phyloP scores from a whole-genome alignment of 53 echinoderm and acorn worm genomes.

The Mesocentrotus franciscanus region DNA sequence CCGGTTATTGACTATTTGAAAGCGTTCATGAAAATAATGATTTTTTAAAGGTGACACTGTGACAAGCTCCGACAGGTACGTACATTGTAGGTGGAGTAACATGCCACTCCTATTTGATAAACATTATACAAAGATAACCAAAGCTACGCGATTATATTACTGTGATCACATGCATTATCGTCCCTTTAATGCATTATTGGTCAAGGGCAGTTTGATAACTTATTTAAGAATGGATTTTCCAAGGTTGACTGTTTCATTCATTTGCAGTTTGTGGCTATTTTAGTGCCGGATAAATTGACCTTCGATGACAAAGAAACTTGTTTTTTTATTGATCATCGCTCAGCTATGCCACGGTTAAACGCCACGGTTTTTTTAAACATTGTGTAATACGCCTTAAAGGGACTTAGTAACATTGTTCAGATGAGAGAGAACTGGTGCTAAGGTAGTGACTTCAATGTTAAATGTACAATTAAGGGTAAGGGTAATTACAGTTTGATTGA shows the following conservation, averaged over 20 bases:
- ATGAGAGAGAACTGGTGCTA: too few species aligned
- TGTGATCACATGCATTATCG: background rate
- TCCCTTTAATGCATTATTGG: background rate
- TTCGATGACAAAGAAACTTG: background rate
- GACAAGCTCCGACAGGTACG: background rate
- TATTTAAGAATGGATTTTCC: background rate
- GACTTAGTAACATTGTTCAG: too few species aligned
- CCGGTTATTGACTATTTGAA: too few species aligned
- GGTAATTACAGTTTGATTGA: too few species aligned
- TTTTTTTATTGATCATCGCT: background rate
- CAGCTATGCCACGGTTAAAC: too few species aligned
- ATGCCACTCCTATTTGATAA: background rate
- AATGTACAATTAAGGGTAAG: too few species aligned
- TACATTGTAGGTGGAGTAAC: background rate
- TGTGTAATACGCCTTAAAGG: too few species aligned
- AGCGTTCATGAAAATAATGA: background rate
- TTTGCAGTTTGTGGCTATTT: background rate
- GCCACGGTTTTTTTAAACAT: too few species aligned
- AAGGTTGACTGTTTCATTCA: background rate
- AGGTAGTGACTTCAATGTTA: too few species aligned
- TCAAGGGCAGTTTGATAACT: background rate
- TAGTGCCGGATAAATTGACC: background rate
- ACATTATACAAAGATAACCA: background rate
- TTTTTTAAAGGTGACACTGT: background rate
- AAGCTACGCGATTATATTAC: background rate